Base-by-base conservation (phyloP, 2,113 vertebrate species). In the Neodontobutis hainanensis region DNA sequence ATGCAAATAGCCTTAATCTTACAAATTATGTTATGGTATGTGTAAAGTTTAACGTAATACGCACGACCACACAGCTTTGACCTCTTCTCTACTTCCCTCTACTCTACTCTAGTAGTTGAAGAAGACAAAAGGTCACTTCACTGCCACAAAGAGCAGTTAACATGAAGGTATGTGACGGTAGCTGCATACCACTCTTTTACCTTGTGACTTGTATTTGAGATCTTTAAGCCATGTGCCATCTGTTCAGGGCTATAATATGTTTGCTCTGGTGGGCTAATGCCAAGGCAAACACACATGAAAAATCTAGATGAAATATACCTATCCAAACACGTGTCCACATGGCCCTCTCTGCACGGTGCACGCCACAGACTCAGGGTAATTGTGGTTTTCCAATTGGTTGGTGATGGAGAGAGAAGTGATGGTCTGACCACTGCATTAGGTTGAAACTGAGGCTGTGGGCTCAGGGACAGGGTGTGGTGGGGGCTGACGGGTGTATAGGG, bases 241-340 rank as follows among this genome's bases (percentile, higher is more conserved):
- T 38, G 27, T 57, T 36, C 46, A 12, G 68, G 63, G 35, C 60
- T 48, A 47, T 65, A 76, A 77, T 63, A 55, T 81, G 61, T 78
- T 85, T 44, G 48, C 69, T 75, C 43, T 35, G 50, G 46, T 57
- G 60, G 38, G 45, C 44, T 68, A 64, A 47, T 59, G 77, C 89
- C 89, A 91, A 85, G 50, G n/a, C 58, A 84, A 88, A 87, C 82
- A 86, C 72, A 75, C 79, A 73, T 66, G 66, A 85, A 89, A 81
- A 84, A 78, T 77, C 61, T 57, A 80, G 82, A 79, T 84, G 66
- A 86, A 75, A 72, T 80, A 55, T 78, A 81, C 78, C 76, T 83
- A 73, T 80, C 51, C 65, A 76, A 81, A 84, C 73, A 67, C 34
- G 10, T 63, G 75, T 75, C 65, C 38, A 16, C 63, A 34, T 57